phyloP scores from a whole-genome alignment of 2,888 invertebrate genomes.

The Horisme vitalbata region DNA sequence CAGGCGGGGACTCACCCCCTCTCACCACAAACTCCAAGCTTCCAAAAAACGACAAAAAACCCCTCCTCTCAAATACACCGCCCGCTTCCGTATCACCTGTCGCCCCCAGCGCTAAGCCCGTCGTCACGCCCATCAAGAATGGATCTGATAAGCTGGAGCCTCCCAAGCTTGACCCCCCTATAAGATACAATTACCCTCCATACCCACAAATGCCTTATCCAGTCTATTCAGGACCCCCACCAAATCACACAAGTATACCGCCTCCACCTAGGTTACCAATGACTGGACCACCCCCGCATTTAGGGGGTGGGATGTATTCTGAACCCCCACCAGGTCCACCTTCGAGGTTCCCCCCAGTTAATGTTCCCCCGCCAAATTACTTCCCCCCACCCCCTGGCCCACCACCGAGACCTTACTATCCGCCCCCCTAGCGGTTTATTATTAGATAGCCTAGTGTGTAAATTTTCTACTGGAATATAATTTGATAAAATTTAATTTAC shows the following conservation, averaged over 20 bases:
- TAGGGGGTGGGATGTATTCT: constrained; percentile 54
- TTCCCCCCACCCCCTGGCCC: constrained; percentile 62
- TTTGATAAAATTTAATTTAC: constrained; percentile 44
- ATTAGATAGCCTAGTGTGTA: constrained; percentile 51
- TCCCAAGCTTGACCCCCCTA: constrained; percentile 61
- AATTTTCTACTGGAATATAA: constrained; percentile 74
- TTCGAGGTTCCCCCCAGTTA: constrained; percentile 56
- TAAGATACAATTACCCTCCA: constrained; percentile 57
- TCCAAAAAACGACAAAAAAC: constrained; percentile 82
- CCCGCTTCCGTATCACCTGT: constrained; percentile 76
- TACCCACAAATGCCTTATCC: constrained; percentile 69
- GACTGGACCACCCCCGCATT: constrained; percentile 51
- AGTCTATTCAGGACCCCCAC: constrained; percentile 70
- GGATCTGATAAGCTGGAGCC: constrained; percentile 65
- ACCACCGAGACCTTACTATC: constrained; percentile 68
- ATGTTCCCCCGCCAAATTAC: constrained; percentile 71
- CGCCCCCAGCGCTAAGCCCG: constrained; percentile 54
- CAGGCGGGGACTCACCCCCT: constrained; percentile 87
- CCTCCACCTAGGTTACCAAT: constrained; percentile 68
- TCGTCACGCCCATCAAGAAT: constrained; percentile 68
- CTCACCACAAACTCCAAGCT: constrained; percentile 69
- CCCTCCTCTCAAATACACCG: constrained; percentile 74
- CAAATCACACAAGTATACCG: constrained; percentile 37
- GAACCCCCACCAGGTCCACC: constrained; percentile 67
- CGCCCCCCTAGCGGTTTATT: constrained; percentile 60